Evolutionary conservation across 2,888 invertebrate genomes (phyloP).

Genomic region (Dasypogon diadema): DNA sequence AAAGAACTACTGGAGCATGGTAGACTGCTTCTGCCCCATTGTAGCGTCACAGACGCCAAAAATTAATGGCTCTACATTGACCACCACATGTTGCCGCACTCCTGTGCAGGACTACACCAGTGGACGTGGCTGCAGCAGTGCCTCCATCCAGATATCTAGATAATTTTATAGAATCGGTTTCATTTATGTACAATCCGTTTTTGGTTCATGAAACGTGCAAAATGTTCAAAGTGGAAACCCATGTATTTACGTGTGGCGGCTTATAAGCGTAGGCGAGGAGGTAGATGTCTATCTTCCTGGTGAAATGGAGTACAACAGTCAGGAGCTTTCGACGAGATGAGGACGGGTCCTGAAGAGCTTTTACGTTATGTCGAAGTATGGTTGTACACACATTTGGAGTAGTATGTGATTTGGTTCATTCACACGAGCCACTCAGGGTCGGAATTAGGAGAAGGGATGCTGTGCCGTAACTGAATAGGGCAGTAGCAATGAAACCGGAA

Average conservation of each 20-base stretch:
- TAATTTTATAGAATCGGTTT: not conserved
- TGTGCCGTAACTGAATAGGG: not conserved
- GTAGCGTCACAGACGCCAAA: slow-evolving; percentile 1
- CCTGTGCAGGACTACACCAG: not conserved
- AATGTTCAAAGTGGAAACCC: not conserved
- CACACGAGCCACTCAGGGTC: slow-evolving; percentile 46
- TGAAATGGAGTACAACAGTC: slow-evolving; percentile 32
- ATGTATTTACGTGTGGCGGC: not conserved
- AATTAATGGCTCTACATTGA: slow-evolving; percentile 48
- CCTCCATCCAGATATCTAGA: slow-evolving; percentile 2
- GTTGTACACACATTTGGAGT: slow-evolving; percentile 43
- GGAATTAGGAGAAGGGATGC: slow-evolving; percentile 27
- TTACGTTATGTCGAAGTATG: slow-evolving; percentile 52
- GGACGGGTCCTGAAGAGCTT: slow-evolving; percentile 49
- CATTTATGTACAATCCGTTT: slow-evolving; percentile 5
- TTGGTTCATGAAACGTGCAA: slow-evolving; percentile 18
- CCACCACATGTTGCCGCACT: slow-evolving; percentile 55
- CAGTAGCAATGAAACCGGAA: not conserved
- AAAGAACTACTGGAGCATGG: slow-evolving; percentile 16
- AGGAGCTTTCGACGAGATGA: slow-evolving; percentile 31
- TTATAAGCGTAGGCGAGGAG: not conserved
- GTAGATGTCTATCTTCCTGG: not conserved
- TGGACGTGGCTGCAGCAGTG: not conserved
- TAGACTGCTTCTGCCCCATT: not conserved
- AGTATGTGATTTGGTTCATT: slow-evolving; percentile 52